phyloP scores from a whole-genome alignment of 2,888 invertebrate species.

The Ochropleura leucogaster region DNA sequence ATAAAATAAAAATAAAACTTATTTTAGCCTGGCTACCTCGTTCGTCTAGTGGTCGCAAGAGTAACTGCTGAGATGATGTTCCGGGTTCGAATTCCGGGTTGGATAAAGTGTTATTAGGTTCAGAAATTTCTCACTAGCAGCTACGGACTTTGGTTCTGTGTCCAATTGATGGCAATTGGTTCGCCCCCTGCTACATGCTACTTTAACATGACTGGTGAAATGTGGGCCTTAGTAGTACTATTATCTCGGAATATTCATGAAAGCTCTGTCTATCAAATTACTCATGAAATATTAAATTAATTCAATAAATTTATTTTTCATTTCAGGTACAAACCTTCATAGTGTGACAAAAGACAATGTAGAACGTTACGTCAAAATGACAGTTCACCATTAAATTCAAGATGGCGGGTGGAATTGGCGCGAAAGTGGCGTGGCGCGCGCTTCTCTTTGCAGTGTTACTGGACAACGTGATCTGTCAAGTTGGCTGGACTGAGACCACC shows the following conservation, averaged over 20 bases:
- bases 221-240: too few species aligned
- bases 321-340: conserved; percentile 70
- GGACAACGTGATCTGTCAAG: conserved; percentile 76
- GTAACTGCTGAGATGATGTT: too few species aligned
- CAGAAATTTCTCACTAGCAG: too few species aligned
- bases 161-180: too few species aligned
- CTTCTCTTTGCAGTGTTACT: conserved; percentile 76
- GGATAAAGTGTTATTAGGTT: too few species aligned
- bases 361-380: conserved; percentile 72
- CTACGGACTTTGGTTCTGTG: too few species aligned
- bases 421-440: conserved; percentile 76
- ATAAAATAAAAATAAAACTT: too few species aligned
- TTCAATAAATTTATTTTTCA: conserved; percentile 22
- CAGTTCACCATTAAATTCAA: conserved; percentile 74
- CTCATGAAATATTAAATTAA: neutral
- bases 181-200: too few species aligned
- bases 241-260: neutral
- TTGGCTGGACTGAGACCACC: conserved; percentile 77
- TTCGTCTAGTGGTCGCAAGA: too few species aligned
- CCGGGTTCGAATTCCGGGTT: too few species aligned
- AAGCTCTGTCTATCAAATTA: neutral
- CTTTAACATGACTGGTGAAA: too few species aligned
- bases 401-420: conserved; percentile 81
- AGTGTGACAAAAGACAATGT: conserved; percentile 64
- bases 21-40: too few species aligned